Evolutionary conservation across 2,888 invertebrate genomes (phyloP), one percentile per base, ranked within the genome.

Genomic region (Petrolisthes cinctipes): DNA sequence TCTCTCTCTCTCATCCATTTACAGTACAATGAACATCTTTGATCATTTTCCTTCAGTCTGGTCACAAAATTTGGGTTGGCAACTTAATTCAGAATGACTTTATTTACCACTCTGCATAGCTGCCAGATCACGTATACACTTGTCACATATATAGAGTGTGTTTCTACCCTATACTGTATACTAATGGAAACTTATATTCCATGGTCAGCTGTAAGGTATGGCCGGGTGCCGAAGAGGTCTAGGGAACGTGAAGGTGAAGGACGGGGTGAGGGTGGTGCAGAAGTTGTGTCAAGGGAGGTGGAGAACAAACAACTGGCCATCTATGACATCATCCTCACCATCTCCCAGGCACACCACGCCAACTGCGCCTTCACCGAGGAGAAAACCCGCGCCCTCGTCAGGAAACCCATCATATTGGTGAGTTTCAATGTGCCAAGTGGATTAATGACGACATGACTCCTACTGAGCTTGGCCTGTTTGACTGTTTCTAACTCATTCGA

Each of bases 141-240:
- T 37, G 37, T 37, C 37, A 37, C 37, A 1, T 37, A 2, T 37
- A 37, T 37, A 1, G 37, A 37, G 37, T 37, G 37, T 37, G 37
- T 37, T 37, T 37, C 37, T 37, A 37, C 37, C 37, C 37, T 37
- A 2, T 37, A 37, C 37, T 37, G 37, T 37, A 37, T 37, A 37
- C 37, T 37, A 37, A 37, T 37, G 37, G 37, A 37, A 37, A 37
- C 37, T 37, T 37, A 2, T 37, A 37, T 37, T 37, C 37, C 37
- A 37, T 37, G 37, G n/a, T 2, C 94, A 98, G 98, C 98, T 92
- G 98, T 98, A 91, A 95, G 98, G 92, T 99, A 99, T 94, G 98
- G 99, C 91, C 95, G 98, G 91, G 98, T 98, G 92, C 98, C 99
- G 91, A 99, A 98, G 93, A 95, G 98, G 92, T 95, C 97, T 89